Base-by-base conservation (phyloP, 2,888 invertebrate genomes). In the Maniola hyperantus region DNA sequence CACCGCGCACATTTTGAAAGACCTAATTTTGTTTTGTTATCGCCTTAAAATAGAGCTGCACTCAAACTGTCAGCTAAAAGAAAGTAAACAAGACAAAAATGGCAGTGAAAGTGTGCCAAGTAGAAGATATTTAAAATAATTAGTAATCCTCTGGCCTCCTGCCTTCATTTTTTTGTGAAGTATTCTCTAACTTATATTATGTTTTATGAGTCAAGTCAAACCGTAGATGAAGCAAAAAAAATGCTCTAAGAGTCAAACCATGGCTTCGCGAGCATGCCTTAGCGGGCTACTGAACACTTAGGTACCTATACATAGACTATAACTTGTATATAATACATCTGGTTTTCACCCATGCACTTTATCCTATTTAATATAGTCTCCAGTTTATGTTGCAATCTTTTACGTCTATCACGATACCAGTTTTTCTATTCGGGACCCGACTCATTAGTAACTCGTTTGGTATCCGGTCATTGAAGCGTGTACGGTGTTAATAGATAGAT, bases 381-480 rank as follows among this genome's bases (percentile, higher is more conserved):
- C 11, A 42, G 55, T 57, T 26, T 51, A 42, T 42, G 13, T 57
- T 39, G 57, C 57, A 57, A 57, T 42, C 57, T 15, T 55, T 36
- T 42, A 42, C 39, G 42, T 57, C 39, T 57, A 42, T 42, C 42
- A 57, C 57, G 57, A 57, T 42, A 13, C 20, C 5, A 57, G 57
- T 57, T 57, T 57, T 57, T 57, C 42, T 57, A 57, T 57, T 57
- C 57, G 57, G 55, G 13, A 39, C 57, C 42, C 42, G 57, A 6
- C 42, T 57, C 54, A 54, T 34, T 34, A 54, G 39, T 42, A 57
- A 57, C 57, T 42, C 42, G 57, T 57, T 57, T 57, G 42, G 57
- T 57, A 57, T 57, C 57, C 57, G 57, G 57, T 57, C 39, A 42
- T 39, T 55, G 55, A 55, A 55, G n/a, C 15, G 34, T 55, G 55